Percentiles rank a stretch among this genome's conserved stretches.
phyloP scores from a whole-genome alignment of 2,797 vertebrate species.

The Glyptemys insculpta region DNA sequence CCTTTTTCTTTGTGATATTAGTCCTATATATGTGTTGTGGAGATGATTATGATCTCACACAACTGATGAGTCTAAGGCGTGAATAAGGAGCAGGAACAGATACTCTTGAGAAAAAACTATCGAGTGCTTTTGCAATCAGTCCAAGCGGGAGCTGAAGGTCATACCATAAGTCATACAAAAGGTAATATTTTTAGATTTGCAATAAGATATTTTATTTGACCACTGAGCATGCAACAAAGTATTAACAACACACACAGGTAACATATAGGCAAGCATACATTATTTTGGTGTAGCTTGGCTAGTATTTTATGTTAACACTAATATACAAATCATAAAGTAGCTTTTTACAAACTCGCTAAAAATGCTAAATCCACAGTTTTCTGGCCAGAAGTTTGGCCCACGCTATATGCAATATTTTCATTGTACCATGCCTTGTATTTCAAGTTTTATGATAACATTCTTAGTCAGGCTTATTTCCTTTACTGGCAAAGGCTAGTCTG shows the following conservation, averaged over 20 bases:
- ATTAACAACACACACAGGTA: not conserved
- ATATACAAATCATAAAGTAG: not conserved
- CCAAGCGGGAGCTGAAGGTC: not conserved
- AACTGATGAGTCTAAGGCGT: not conserved
- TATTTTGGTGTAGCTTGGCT: not conserved
- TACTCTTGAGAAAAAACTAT: not conserved
- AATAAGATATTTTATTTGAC: not conserved
- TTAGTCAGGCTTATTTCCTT: not conserved
- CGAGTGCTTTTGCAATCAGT: too few species aligned
- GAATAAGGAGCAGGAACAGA: not conserved
- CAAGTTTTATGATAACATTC: not conserved
- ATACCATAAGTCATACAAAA: not conserved
- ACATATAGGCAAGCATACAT: not conserved
- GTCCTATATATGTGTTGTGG: accelerated
- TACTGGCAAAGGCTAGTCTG: not conserved
- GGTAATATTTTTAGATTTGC: not conserved
- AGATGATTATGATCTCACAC: not conserved
- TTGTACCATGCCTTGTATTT: not conserved
- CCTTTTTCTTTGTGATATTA: not conserved
- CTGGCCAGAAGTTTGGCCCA: not conserved
- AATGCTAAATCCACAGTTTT: not conserved
- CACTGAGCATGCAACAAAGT: not conserved
- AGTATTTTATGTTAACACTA: not conserved
- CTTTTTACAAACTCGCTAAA: not conserved
- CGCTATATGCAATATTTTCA: not conserved